phyloP scores from a whole-genome alignment of 2,113 vertebrate species.

The Alosa alosa region DNA sequence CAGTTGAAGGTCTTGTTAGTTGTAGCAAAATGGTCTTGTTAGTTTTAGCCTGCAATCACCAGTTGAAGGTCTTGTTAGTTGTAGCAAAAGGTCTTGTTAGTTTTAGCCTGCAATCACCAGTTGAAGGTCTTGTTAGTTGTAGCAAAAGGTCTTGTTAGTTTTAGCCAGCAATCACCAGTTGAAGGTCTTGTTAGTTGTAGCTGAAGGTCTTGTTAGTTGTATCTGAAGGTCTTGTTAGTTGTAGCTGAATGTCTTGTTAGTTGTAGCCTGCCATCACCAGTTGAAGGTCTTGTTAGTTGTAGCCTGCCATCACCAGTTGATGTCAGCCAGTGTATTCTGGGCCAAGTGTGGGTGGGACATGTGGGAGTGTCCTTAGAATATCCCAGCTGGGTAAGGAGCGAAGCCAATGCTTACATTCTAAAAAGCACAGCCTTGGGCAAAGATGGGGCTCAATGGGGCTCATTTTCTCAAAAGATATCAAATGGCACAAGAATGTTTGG shows the following conservation, averaged over 20 bases:
- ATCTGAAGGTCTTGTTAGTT: neutral
- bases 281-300: neutral
- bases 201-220: neutral
- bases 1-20: neutral
- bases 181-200: neutral
- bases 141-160: neutral
- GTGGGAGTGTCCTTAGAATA: constrained; percentile 16
- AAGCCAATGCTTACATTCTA: neutral
- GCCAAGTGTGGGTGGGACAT: constrained; percentile 7
- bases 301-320: neutral
- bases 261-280: neutral
- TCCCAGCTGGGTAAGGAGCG: neutral
- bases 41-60: no score
- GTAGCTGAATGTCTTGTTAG: neutral
- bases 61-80: neutral
- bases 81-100: neutral
- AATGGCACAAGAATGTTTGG: neutral
- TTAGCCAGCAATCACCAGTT: neutral
- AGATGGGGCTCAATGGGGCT: neutral
- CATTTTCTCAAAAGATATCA: neutral
- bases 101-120: neutral
- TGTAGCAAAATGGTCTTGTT: no score
- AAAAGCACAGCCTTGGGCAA: neutral
- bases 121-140: neutral
- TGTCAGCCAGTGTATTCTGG: neutral